Conservation (phyloP, 1,140 invertebrate species). For the Muscidifurax raptorellus region DNA sequence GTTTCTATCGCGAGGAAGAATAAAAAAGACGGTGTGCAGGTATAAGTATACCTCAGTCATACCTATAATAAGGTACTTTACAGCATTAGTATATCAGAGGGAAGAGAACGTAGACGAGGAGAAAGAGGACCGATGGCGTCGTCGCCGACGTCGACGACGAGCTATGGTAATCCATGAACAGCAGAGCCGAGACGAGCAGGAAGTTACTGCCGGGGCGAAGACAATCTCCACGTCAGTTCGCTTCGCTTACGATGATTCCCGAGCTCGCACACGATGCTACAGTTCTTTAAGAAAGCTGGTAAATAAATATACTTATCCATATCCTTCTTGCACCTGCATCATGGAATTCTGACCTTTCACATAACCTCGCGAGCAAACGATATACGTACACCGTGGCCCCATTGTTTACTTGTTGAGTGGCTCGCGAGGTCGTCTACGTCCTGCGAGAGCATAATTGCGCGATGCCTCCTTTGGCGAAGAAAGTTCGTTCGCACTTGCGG, state of each 20-base stretch:
- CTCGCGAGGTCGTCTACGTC: not conserved
- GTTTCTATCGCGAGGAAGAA: not conserved
- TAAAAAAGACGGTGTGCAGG: not conserved
- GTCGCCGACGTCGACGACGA: not conserved
- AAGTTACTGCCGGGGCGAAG: not conserved
- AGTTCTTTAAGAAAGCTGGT: constrained; percentile 75
- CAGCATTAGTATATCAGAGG: not conserved
- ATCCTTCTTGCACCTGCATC: not conserved
- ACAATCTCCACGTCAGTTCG: constrained; percentile 9
- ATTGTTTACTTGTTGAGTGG: constrained; percentile 17
- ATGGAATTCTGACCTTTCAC: not conserved
- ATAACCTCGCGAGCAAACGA: constrained; percentile 2
- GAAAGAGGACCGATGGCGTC: constrained; percentile 30
- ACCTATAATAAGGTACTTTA: too few relatives aligned
- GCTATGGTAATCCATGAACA: constrained; percentile 23
- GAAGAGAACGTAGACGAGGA: not conserved
- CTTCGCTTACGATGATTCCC: constrained; percentile 34
- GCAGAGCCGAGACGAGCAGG: not conserved
- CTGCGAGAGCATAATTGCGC: not conserved
- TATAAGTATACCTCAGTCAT: too few relatives aligned
- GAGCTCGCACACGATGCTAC: constrained; percentile 69
- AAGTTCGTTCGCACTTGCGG: not conserved
- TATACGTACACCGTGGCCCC: not conserved
- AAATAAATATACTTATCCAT: constrained; percentile 47
- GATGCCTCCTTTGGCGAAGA: not conserved